These are phyloP conservation scores for Lithodes maja DNA, from an alignment of 2,888 invertebrate genomes.

Conservation along the genomic window DNA sequence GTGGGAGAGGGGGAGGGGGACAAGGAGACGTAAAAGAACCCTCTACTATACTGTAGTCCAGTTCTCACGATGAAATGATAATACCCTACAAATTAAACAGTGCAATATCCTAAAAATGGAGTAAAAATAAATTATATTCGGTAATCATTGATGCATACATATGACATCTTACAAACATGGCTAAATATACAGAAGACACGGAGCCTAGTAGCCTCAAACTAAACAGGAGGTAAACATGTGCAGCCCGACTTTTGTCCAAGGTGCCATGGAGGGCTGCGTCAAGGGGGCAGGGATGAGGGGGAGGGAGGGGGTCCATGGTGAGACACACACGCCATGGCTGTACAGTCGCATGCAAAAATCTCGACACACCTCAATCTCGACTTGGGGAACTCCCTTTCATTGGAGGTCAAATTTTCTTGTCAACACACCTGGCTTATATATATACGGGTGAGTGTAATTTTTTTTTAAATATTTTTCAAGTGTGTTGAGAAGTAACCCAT, in stretches of 20 bases:
- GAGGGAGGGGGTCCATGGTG: neutral
- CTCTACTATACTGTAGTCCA: conserved; percentile 37
- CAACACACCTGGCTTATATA: too few species aligned
- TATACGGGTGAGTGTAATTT: too few species aligned
- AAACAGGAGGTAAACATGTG: conserved; percentile 28
- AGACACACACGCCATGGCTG: neutral
- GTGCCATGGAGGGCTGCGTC: neutral
- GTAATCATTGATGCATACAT: conserved; percentile 58
- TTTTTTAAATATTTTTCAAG: too few species aligned
- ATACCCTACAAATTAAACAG: conserved; percentile 56
- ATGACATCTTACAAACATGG: conserved; percentile 62
- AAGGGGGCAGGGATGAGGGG: neutral
- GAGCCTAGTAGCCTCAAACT: conserved; percentile 63
- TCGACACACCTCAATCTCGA: neutral
- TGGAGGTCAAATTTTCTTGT: too few species aligned
- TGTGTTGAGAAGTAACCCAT: too few species aligned
- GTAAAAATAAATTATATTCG: conserved; percentile 66
- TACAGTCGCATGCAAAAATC: neutral
- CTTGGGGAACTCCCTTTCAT: too few species aligned
- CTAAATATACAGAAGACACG: conserved; percentile 68
- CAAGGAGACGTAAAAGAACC: conserved; percentile 61
- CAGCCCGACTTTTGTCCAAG: conserved; percentile 26
- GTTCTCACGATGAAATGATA: conserved; percentile 58
- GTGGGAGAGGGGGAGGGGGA: too few species aligned
- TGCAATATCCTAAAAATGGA: conserved; percentile 59